Evolutionary conservation across 1,140 invertebrate species (phyloP), one percentile per base, ranked within the genome.

Genomic region (Drosophila tsacasi): DNA sequence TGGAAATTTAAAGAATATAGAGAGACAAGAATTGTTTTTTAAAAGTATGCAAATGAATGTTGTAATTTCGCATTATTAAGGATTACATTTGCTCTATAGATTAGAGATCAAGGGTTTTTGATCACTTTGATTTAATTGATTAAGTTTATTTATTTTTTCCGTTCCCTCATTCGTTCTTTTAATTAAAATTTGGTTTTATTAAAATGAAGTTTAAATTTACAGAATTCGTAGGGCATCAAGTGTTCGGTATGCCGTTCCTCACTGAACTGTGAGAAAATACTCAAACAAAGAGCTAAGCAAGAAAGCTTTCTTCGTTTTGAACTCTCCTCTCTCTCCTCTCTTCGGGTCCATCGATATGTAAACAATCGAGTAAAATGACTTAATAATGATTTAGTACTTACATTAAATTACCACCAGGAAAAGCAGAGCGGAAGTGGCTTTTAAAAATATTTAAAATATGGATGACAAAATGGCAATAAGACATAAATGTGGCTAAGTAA

Each of bases 401-500:
- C 27, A 17, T 40, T 5, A 12, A 4, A 46, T 54, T 37, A 21
- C 25, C 39, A 63, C 32, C 42, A 60, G 57, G 40, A 67, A 67
- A 52, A 21, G 30, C 40, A 42, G 47, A 66, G 39, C 23, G 60
- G 50, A 76, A 76, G 32, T 69, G 35, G 35, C 12, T 65, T 69
- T 66, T 19, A 19, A 52, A 76, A 67, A 65, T 76, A 46, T 46
- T 44, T 30, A 25, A 42, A 12, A 50, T 66, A 21, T 65, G 25
- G 55, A 67, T 61, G 50, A 5, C 46, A 67, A 67, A 79, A 61
- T 75, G 61, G 55, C 73, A 66, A 72, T 71, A 77, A 81, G 77
- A 79, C 80, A 86, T 72, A 68, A 67, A 68, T 72, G 55, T 76
- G 76, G 64, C 46, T 58, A 37, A 21, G 49, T 23, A 76, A 71